phyloP scores from a whole-genome alignment of 2,113 vertebrate genomes.

The Hipposideros armiger region DNA sequence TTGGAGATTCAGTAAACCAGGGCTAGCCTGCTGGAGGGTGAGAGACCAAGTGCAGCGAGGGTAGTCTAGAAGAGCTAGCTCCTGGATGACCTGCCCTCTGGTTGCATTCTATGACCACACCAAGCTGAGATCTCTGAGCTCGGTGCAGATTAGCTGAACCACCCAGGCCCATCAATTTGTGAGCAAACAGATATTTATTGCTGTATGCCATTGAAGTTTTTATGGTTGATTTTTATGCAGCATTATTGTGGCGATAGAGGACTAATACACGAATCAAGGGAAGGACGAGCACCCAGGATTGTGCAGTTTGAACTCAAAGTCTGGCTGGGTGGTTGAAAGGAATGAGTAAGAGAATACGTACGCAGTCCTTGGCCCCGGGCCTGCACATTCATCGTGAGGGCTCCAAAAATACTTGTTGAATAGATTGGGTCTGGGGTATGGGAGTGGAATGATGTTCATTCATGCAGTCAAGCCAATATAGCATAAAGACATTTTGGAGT shows the following conservation, averaged over 20 bases:
- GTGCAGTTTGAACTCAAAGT: background rate
- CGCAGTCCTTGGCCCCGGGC: background rate
- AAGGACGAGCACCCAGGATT: background rate
- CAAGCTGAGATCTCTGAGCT: background rate
- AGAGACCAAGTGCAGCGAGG: background rate
- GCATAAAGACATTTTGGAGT: background rate
- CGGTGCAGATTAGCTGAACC: background rate
- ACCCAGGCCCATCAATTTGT: background rate
- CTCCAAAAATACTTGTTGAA: background rate
- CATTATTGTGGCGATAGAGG: background rate
- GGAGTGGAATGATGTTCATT: background rate
- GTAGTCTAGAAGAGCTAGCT: background rate
- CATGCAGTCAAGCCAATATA: background rate
- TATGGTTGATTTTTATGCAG: background rate
- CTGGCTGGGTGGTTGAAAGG: background rate
- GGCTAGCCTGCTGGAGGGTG: background rate
- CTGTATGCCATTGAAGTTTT: background rate
- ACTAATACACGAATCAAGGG: background rate
- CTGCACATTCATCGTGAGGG: background rate
- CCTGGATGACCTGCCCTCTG: background rate
- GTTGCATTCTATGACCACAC: background rate
- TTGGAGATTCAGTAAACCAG: background rate
- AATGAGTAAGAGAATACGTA: background rate
- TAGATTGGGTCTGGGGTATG: background rate
- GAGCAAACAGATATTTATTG: background rate